Evolutionary conservation across 2,888 invertebrate species (phyloP).

Genomic region (Latheticus oryzae): DNA sequence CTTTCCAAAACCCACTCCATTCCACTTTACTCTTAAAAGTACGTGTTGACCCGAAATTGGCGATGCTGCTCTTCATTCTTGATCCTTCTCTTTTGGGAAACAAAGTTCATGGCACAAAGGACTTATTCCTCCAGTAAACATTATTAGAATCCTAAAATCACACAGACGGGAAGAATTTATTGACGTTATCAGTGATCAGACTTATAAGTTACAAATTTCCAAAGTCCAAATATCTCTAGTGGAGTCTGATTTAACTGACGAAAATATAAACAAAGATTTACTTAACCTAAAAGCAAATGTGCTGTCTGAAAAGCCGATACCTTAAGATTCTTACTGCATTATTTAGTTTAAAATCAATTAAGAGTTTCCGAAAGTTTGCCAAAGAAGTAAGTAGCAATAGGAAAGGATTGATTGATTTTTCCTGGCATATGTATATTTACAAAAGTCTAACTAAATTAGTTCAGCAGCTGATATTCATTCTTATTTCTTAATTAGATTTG

Average conservation of each 20-base stretch:
- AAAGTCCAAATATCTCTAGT: background rate
- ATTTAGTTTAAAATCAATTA: no score
- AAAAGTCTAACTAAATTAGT: no score
- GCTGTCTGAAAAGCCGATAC: no score
- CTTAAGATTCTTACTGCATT: no score
- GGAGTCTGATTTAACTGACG: conserved; percentile 5
- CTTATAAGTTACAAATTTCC: conserved; percentile 14
- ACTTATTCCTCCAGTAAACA: conserved; percentile 23
- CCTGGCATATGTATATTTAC: no score
- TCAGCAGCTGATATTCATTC: no score
- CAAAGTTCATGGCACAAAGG: conserved; percentile 8
- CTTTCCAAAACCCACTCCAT: conserved; percentile 13
- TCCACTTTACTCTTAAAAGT: background rate
- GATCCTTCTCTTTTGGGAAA: conserved; percentile 11
- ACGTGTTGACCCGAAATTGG: conserved; percentile 27
- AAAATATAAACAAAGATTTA: conserved; percentile 23
- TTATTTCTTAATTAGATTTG: no score
- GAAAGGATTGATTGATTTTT: no score
- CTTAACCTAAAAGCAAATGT: conserved; percentile 4
- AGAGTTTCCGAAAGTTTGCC: no score
- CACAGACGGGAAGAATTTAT: conserved; percentile 16
- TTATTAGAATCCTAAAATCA: conserved; percentile 17
- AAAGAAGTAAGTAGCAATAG: no score
- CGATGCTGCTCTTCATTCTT: conserved; percentile 5
- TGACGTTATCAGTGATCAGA: conserved; percentile 1